Evolutionary conservation across 2,888 invertebrate genomes (phyloP).

Genomic region (Aphidius colemani): DNA sequence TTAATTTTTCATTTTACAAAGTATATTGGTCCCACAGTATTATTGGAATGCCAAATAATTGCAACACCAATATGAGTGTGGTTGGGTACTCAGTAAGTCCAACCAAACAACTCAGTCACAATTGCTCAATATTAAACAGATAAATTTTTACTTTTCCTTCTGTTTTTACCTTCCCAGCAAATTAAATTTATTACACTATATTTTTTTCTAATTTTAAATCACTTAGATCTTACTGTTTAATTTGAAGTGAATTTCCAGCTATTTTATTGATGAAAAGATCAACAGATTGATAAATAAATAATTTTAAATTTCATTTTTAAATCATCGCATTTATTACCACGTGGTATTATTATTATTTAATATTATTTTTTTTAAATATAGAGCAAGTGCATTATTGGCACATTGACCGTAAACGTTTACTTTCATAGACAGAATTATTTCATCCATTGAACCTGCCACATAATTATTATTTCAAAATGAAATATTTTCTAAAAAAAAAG

Average conservation of each 20-base stretch:
- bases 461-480: constrained; percentile 11
- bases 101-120: constrained; percentile 42
- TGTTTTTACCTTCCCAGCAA: constrained; percentile 29
- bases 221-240: no score
- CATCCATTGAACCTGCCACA: not conserved
- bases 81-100: constrained; percentile 39
- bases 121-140: constrained; percentile 47
- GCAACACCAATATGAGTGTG: constrained; percentile 46
- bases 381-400: constrained; percentile 15
- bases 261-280: no score
- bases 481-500: not conserved
- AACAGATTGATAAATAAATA: no score
- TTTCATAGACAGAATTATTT: constrained; percentile 33
- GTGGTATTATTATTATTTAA: no score
- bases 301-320: no score
- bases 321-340: no score
- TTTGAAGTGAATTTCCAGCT: no score
- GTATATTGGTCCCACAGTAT: constrained; percentile 27
- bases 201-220: no score
- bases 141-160: constrained; percentile 53
- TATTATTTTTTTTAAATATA: not conserved
- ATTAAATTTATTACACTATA: not conserved
- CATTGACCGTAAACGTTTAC: constrained; percentile 32
- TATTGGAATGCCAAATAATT: constrained; percentile 58
- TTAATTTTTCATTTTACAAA: no score